Evolutionary conservation across 2,888 invertebrate species (phyloP).

Genomic region (Uloborus plumipes): DNA sequence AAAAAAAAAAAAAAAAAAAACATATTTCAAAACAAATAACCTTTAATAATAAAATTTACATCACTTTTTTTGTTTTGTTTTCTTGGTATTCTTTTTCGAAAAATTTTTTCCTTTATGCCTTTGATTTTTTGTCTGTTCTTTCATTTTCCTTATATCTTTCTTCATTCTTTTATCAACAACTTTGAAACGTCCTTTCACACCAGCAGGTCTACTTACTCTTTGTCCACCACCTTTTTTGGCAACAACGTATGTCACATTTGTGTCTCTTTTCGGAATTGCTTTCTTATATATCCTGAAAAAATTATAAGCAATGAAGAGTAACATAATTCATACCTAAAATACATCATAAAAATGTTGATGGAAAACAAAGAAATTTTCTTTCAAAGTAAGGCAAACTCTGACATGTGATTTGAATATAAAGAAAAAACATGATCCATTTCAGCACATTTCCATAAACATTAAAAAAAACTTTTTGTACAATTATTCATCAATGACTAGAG

Average conservation of each 20-base stretch:
- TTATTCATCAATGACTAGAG: no score
- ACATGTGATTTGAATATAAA: no score
- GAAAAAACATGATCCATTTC: no score
- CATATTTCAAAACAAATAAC: not conserved
- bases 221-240: slow-evolving; percentile 89
- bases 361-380: no score
- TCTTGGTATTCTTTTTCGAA: not conserved
- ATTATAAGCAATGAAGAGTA: no score
- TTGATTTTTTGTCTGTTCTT: slow-evolving; percentile 13
- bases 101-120: slow-evolving; percentile 3
- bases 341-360: no score
- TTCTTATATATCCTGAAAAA: slow-evolving; percentile 86
- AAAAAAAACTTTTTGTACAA: no score
- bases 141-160: slow-evolving; percentile 78
- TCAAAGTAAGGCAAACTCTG: no score
- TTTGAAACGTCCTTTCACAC: slow-evolving; percentile 91
- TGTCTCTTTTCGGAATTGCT: slow-evolving; percentile 84
- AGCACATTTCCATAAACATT: no score
- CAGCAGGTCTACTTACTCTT: slow-evolving; percentile 83
- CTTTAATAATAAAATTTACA: not conserved
- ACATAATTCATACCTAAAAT: no score
- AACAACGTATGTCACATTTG: slow-evolving; percentile 92
- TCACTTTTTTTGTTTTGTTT: not conserved
- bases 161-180: slow-evolving; percentile 98
- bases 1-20: no score